Base-by-base conservation (phyloP, 2,888 invertebrate species). In the Pemphredon lugubris region DNA sequence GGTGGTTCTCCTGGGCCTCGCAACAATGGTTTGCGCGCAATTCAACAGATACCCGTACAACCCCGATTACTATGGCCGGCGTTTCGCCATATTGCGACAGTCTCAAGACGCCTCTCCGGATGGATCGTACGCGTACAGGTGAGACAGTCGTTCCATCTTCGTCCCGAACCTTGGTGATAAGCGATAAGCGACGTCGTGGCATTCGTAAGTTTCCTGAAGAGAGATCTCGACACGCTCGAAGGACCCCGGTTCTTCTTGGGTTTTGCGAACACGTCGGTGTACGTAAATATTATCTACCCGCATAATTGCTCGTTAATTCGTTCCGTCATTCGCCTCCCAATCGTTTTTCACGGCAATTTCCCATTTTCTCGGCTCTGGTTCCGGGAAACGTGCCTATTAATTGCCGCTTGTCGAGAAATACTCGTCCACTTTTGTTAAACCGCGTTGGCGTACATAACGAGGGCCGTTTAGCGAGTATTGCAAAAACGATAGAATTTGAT, bases 111-210 rank as follows among this genome's bases (percentile, higher is more conserved):
- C 83, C 34, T 77, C 85, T 57, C 87, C 87, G 53, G 89, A 89
- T 64, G 90, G 90, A 69, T 87, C 89, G 55, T 90, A 90, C 72
- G 82, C 86, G 48, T 89, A 83, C 83, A 88, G 88, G 90, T 89
- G 81, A 86, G 84, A 75, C 73, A 64, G 72, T 72, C 74, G 75
- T 78, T 76, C 78, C 66, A 65, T 67, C 59, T 65, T 44, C 53
- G 58, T 54, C n/a, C 4, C 21, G 59, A 34, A 34, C 68, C 47
- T 47, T 61, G 55, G 44, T 64, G 32, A 39, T 26, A 54, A 53
- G 32, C 42, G 58, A 67, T 67, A 73, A 65, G 55, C 42, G 54
- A 44, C 57, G 57, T 55, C 68, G 54, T 54, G 45, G 53, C 18
- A 39, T 55, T 42, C 39, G 45, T 70, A 68, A 65, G 61, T 66